Percentiles rank a stretch among this genome's conserved stretches.
These are phyloP conservation scores for Drosophila seclusa DNA, from an alignment of 2,888 invertebrate species.

Conservation along the genomic window DNA sequence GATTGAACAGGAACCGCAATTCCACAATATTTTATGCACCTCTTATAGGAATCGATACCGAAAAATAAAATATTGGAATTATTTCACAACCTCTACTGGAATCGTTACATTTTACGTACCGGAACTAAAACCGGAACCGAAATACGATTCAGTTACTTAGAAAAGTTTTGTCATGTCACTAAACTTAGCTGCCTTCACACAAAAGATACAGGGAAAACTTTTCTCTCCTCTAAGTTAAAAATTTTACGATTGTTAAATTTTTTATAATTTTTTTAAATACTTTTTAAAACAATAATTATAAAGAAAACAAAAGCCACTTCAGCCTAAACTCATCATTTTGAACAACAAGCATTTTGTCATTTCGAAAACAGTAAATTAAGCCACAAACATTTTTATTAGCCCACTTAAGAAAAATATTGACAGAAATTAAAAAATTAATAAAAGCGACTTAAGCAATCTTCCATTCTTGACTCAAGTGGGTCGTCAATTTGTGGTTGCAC, in stretches of 20 bases:
- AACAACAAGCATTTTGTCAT: not conserved
- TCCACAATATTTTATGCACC: not conserved
- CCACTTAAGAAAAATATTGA: not conserved
- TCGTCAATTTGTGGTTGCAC: conserved; percentile 27
- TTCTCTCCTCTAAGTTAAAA: not conserved
- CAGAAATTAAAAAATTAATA: conserved; percentile 1
- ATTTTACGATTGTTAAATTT: not conserved
- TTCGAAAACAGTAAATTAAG: not conserved
- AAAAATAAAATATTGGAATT: not conserved
- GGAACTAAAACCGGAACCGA: not conserved
- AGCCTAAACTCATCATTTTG: not conserved
- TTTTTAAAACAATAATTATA: not conserved
- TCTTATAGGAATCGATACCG: not conserved
- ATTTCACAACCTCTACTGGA: not conserved
- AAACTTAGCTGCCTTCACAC: not conserved
- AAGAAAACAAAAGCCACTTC: not conserved
- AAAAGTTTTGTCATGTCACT: not conserved
- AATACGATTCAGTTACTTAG: not conserved
- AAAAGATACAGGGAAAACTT: not conserved
- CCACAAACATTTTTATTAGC: not conserved
- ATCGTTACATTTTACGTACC: not conserved
- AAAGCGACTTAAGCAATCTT: not conserved
- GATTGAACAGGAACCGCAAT: not conserved
- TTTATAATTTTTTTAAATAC: not conserved
- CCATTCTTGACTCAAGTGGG: conserved; percentile 9